Conservation (phyloP, 35 echinoderm and acorn worm species). For the Ophioderma brevispina region DNA sequence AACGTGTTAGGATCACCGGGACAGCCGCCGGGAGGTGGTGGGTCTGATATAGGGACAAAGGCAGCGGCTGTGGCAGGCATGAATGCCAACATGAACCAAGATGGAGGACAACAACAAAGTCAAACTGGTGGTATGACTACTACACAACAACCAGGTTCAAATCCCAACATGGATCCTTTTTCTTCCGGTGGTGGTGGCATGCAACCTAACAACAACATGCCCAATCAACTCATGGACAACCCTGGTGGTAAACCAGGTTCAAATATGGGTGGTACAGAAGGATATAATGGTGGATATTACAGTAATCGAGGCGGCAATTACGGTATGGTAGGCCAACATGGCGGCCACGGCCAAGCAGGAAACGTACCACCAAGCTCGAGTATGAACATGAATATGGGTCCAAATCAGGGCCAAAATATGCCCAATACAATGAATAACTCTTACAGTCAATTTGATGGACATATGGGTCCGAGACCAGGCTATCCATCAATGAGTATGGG, state of each 20-base stretch:
- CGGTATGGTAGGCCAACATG: conserved; percentile 42
- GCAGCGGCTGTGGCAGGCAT: conserved; percentile 24
- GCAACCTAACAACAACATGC: conserved; percentile 31
- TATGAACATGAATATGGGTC: conserved; percentile 38
- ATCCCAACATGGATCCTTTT: conserved; percentile 25
- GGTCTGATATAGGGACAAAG: conserved; percentile 46
- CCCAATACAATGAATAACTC: conserved; percentile 80
- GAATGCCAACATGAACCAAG: conserved; percentile 18
- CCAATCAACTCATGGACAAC: conserved; percentile 32
- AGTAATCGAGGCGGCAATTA: conserved; percentile 32
- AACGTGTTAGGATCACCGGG: conserved; percentile 31
- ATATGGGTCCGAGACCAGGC: conserved; percentile 21
- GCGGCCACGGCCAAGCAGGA: conserved; percentile 38
- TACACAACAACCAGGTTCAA: conserved; percentile 14
- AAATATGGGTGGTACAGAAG: conserved; percentile 23
- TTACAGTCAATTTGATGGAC: conserved; percentile 76
- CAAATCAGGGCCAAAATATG: conserved; percentile 35
- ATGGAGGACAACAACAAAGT: conserved; percentile 29
- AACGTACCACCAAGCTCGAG: conserved; percentile 29
- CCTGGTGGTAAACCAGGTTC: conserved; percentile 11
- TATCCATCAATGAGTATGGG: conserved; percentile 36
- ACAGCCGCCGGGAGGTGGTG: conserved; percentile 39
- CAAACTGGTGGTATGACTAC: neutral
- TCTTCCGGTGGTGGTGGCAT: conserved; percentile 13
- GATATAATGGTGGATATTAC: conserved; percentile 42